These are phyloP conservation scores for Drepana falcataria DNA, from an alignment of 2,888 invertebrate species.

Conservation along the genomic window DNA sequence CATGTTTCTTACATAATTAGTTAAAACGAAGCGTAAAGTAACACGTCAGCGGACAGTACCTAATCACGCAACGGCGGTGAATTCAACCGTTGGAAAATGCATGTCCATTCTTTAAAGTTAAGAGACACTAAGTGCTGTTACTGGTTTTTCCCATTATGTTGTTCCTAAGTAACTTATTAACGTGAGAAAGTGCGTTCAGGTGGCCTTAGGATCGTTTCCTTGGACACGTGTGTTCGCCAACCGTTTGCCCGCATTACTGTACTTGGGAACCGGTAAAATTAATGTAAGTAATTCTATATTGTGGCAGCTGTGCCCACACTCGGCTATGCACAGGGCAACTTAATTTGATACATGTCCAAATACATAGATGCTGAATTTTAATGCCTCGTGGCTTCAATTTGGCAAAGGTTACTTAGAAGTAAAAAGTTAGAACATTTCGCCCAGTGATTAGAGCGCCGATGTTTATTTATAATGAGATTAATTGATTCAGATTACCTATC, in stretches of 20 bases:
- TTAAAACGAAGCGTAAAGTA: not conserved
- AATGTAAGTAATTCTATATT: conserved; percentile 72
- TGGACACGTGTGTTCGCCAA: conserved; percentile 62
- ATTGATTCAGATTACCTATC: no score
- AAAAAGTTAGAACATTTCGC: no score
- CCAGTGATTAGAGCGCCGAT: no score
- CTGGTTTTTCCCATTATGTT: conserved; percentile 53
- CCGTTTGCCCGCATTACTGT: conserved; percentile 70
- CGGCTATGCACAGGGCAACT: conserved; percentile 45
- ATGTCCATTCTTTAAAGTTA: conserved; percentile 8
- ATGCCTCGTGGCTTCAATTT: conserved; percentile 10
- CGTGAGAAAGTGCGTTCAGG: conserved; percentile 69
- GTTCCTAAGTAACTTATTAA: conserved; percentile 43
- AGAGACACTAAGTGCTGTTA: conserved; percentile 48
- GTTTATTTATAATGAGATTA: no score
- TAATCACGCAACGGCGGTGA: conserved; percentile 1
- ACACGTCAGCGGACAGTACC: not conserved
- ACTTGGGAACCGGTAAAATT: conserved; percentile 65
- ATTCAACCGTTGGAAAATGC: conserved; percentile 5
- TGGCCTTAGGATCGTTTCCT: conserved; percentile 57
- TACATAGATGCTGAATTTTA: conserved; percentile 48
- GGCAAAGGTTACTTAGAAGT: not conserved
- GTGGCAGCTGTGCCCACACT: conserved; percentile 66
- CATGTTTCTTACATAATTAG: not conserved
- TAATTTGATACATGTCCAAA: conserved; percentile 50